Percentiles rank a stretch among this genome's conserved stretches.
These are phyloP conservation scores for Oxyruncus cristatus DNA, from an alignment of 2,113 vertebrate genomes.

Conservation along the genomic window DNA sequence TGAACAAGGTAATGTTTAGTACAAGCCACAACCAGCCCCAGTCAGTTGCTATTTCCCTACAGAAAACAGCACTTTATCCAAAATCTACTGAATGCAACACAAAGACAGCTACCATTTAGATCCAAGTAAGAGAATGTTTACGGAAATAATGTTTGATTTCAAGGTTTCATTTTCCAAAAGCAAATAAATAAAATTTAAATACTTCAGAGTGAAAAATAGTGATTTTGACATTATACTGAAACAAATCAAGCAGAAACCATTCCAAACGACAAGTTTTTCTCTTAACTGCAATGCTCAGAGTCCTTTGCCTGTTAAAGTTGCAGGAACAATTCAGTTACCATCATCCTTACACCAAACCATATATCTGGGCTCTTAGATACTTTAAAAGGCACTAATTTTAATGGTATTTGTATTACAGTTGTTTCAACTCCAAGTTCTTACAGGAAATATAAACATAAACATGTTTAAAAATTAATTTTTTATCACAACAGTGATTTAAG, in stretches of 20 bases:
- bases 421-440: background rate
- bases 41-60: background rate
- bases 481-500: background rate
- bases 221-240: background rate
- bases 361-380: background rate
- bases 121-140: background rate
- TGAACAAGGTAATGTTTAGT: background rate
- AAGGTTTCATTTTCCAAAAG: background rate
- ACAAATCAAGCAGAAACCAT: background rate
- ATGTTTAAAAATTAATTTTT: background rate
- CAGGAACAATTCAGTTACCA: background rate
- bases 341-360: background rate
- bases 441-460: background rate
- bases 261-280: background rate
- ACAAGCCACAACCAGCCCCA: background rate
- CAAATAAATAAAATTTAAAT: background rate
- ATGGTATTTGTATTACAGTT: background rate
- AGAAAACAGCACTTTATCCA: background rate
- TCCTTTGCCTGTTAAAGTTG: background rate
- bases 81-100: background rate
- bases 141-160: background rate
- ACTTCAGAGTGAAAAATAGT: background rate
- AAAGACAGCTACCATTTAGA: background rate
- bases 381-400: background rate
- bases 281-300: background rate